phyloP scores from a whole-genome alignment of 2,797 vertebrate genomes.

The Trachops cirrhosus region DNA sequence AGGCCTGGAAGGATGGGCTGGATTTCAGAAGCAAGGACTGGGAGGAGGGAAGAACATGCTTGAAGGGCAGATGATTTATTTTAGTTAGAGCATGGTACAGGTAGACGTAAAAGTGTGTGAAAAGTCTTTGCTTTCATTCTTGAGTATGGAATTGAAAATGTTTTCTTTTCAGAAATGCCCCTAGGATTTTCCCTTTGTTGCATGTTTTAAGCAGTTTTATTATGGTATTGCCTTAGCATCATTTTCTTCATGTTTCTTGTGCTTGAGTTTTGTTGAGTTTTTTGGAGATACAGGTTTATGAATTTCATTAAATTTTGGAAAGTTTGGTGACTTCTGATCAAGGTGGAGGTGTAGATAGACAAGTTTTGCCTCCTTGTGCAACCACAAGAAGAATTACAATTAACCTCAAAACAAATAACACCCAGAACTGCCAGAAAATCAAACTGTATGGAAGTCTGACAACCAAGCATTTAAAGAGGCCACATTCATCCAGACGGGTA shows the following conservation, averaged over 20 bases:
- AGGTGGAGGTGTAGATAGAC: too few relatives aligned
- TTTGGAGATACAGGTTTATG: background rate
- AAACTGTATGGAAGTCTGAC: too few relatives aligned
- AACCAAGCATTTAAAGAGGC: too few relatives aligned
- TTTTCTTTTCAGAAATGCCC: background rate
- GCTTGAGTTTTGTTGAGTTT: background rate
- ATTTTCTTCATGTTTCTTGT: background rate
- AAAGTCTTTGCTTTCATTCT: background rate
- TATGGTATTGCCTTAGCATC: background rate
- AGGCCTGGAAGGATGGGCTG: background rate
- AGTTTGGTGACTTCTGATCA: background rate
- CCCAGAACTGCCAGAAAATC: too few relatives aligned
- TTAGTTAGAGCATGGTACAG: background rate
- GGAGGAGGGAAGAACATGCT: background rate
- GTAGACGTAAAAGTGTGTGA: background rate
- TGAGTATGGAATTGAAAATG: background rate
- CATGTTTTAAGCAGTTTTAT: background rate
- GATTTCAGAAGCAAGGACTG: background rate
- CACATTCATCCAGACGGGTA: too few relatives aligned
- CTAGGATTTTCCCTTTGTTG: background rate
- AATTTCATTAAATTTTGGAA: background rate
- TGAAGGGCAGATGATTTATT: background rate
- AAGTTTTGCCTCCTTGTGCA: too few relatives aligned
- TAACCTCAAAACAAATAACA: too few relatives aligned
- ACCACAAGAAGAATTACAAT: too few relatives aligned